Base-by-base conservation (phyloP, 1,140 invertebrate species). In the Drosophila truncata region DNA sequence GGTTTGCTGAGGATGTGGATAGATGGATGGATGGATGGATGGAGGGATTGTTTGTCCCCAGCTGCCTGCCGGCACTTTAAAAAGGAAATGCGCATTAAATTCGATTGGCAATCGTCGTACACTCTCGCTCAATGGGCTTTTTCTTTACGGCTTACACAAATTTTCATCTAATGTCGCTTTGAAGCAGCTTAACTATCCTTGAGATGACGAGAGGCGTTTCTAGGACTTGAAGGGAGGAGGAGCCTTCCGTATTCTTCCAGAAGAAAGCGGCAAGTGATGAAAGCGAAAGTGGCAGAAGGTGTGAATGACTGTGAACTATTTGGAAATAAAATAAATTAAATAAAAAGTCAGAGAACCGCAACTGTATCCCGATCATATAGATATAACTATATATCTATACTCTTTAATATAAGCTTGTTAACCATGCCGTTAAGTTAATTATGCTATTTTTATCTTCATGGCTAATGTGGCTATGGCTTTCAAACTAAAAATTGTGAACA, bases 161-260 rank as follows among this genome's bases (percentile, higher is more conserved):
- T 82, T 88, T 86, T 75, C 80, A 86, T 86, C 71, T 70, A 77
- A 80, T 67, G 54, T 49, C 29, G 74, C 74, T 61, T 69, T 69
- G 74, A 69, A 78, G 57, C 62, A 49, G 73, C 73, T 77, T 77
- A 69, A 61, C 74, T 60, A 59, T 77, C 55, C 55, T 47, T 77
- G 27, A 66, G 60, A 46, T 55, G 70, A 55, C 33, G 57, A 55
- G 33, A 37, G 33, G 50, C 62, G 46, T 50, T 31, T 50, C 33
- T 20, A 46, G 65, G 29, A 37, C 33, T 9, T 42, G 59, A 27
- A 37, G 41, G n/a, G 37, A 33, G 4, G 7, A n/a, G 41, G 9
- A 33, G 14, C 41, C 13, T 5, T 42, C 20, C 41, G 18, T 4
- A 18, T 18, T n/a, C 9, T 18, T 11, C 18, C 18, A 41, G n/a